phyloP scores from a whole-genome alignment of 2,113 vertebrate species.

The Damaliscus lunatus region DNA sequence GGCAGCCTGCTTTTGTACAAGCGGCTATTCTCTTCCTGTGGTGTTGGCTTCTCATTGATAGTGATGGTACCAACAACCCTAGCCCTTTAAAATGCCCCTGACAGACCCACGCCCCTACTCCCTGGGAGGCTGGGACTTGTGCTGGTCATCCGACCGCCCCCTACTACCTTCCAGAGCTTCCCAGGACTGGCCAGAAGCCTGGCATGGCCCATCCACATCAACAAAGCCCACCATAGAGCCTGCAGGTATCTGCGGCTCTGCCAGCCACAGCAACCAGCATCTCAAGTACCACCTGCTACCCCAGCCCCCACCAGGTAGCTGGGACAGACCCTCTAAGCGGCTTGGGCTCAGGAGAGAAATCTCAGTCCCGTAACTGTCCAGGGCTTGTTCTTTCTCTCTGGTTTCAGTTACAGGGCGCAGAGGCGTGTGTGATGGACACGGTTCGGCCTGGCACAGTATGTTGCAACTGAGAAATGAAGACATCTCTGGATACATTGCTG shows the following conservation, averaged over 20 bases:
- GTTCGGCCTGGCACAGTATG: background rate
- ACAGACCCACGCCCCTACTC: background rate
- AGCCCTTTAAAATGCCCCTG: background rate
- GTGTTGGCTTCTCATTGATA: background rate
- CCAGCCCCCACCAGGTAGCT: background rate
- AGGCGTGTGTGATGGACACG: background rate
- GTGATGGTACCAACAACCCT: background rate
- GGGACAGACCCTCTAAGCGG: background rate
- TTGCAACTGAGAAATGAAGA: background rate
- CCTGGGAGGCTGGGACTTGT: background rate
- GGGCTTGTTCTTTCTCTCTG: background rate
- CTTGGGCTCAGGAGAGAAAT: background rate
- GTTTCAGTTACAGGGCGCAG: background rate
- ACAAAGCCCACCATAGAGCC: background rate
- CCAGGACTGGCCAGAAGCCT: background rate
- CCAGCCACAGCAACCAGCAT: background rate
- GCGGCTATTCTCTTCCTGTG: rapidly evolving
- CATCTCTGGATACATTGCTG: rapidly evolving
- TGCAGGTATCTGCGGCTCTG: background rate
- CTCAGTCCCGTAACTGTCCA: background rate
- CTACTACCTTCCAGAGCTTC: background rate
- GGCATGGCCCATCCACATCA: rapidly evolving
- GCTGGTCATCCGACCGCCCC: rapidly evolving
- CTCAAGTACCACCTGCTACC: background rate
- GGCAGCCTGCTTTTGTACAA: background rate